These are phyloP conservation scores for Drosophila pachea DNA, from an alignment of 1,140 invertebrate species.

Conservation along the genomic window DNA sequence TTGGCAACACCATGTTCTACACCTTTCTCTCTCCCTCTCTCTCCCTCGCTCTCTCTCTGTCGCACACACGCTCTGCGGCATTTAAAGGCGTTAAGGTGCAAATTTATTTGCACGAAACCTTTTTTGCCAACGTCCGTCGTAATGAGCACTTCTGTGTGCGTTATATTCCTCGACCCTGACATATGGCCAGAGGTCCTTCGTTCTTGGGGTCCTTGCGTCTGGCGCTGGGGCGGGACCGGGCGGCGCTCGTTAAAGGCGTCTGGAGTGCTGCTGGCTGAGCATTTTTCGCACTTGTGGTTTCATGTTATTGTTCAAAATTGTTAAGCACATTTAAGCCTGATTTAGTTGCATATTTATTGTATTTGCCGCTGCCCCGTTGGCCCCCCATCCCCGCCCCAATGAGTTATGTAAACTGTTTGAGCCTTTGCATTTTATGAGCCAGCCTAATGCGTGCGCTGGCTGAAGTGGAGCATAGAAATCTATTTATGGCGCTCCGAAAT, in stretches of 20 bases:
- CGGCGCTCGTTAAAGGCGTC: conserved; percentile 64
- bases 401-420: conserved; percentile 68
- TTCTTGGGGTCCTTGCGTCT: too few species aligned
- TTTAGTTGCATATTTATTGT: conserved; percentile 77
- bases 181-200: conserved; percentile 43
- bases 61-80: conserved; percentile 36
- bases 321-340: conserved; percentile 77
- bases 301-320: conserved; percentile 74
- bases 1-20: conserved; percentile 69
- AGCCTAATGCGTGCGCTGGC: conserved; percentile 16
- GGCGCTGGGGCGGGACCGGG: too few species aligned
- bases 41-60: not conserved
- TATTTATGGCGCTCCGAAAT: conserved; percentile 23
- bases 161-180: conserved; percentile 70
- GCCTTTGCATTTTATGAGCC: conserved; percentile 18
- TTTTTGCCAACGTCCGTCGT: conserved; percentile 54
- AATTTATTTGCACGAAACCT: conserved; percentile 73
- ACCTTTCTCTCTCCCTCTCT: conserved; percentile 16
- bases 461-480: conserved; percentile 7
- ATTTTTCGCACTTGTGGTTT: conserved; percentile 70
- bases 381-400: conserved; percentile 44
- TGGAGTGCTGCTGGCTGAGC: conserved; percentile 38
- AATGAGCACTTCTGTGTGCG: conserved; percentile 64
- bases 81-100: conserved; percentile 77
- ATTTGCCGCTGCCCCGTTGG: conserved; percentile 35